Base-by-base conservation (phyloP, 2,113 vertebrate genomes). In the Butorides virescens region DNA sequence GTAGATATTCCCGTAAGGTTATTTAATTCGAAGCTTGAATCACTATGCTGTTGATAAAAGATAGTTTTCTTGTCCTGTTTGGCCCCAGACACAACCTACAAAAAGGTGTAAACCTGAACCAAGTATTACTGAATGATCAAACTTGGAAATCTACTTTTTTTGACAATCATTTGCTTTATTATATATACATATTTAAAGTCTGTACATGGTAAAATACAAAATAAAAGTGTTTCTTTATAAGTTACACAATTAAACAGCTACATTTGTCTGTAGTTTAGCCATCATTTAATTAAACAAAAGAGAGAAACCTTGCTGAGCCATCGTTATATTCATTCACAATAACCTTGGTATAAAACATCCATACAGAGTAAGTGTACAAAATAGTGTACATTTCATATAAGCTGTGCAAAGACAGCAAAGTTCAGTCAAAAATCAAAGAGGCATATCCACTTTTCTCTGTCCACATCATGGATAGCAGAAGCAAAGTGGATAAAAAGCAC, bases 331-430 rank as follows among this genome's bases (percentile, higher is more conserved):
- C 93, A 95, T 93, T 97, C 96, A 96, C 70, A 98, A 96, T 98
- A 98, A 96, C 94, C 97, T 97, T 98, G 98, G 98, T 98, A 98
- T 98, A 98, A 98, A 98, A 98, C 97, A 98, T 96, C 97, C 98
- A 98, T 98, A 98, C 98, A 97, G 92, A 86, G 75, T 68, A 95
- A 97, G 91, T 97, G 97, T 98, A 98, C 98, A 98, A 97, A 98
- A 97, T 97, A 98, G 96, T 66, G 95, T 98, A 98, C 98, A 98
- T 96, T 97, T 98, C 96, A 97, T 96, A 98, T 80, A 95, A 97
- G 98, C 98, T 98, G 98, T 97, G 94, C 96, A 98, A 98, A 97
- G 97, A 98, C 98, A 98, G 98, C 97, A 95, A 98, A 96, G 93
- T 97, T 97, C 77, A 66, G 96, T 96, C 70, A 88, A 93, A 96